Evolutionary conservation across 2,113 vertebrate species (phyloP), one percentile per base, ranked within the genome.

Genomic region (Micromys minutus): DNA sequence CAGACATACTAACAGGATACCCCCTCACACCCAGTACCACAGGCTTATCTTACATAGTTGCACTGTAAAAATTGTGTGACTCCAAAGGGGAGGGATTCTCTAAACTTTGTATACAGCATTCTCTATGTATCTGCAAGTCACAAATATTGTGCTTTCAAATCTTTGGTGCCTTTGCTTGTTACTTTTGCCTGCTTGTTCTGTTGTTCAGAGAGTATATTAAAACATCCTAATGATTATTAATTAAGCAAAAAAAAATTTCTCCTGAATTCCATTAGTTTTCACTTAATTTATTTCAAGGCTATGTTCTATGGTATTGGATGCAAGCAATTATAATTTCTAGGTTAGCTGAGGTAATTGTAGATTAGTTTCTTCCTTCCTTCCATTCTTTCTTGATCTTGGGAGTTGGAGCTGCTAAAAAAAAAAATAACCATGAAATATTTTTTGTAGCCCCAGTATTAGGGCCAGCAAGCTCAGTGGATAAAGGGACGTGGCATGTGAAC

Each of bases 171-270:
- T 55, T 65, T 59, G 55, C 3, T 69, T 75, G 65, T 39, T 75
- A 34, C 39, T 81, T 74, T 65, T 84, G 13, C 77, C 57, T 90
- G 6, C n/a, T 84, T 75, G 5, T 76, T 91, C 39, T 39, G 4
- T 50, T 95, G 47, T 50, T 81, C 89, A 90, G 55, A 77, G 61
- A 93, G 45, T 52, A 59, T 80, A 75, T 55, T 72, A 59, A 71
- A 76, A 59, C 61, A 36, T 86, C 29, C 72, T 63, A 76, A 11
- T 39, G 86, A 76, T 4, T 84, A 36, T 65, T 59, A 69, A 89
- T 94, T 89, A 47, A 75, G 22, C 36, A 80, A 63, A 9, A 17
- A 45, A 63, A 7, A 15, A 42, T 61, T 67, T 77, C 89, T 34
- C 6, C 19, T 31, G 21, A 55, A 39, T 55, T 77, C 81, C 72